Percentiles rank a stretch among this genome's conserved stretches.
These are phyloP conservation scores for Poecilobothrus nobilitatus DNA, from an alignment of 2,888 invertebrate species.

Conservation along the genomic window DNA sequence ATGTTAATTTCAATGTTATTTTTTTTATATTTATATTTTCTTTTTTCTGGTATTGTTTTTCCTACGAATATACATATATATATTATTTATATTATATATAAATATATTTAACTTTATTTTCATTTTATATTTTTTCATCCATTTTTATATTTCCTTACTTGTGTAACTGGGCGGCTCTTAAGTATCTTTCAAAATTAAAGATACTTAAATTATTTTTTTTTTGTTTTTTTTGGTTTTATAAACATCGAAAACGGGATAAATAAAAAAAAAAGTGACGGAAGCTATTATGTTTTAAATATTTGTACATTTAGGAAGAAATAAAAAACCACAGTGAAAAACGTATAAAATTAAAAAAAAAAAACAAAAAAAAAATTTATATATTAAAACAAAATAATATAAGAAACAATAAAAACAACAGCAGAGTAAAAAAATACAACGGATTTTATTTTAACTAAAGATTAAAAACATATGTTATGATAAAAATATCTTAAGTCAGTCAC, in stretches of 20 bases:
- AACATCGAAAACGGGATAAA: not conserved
- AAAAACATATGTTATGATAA: not conserved
- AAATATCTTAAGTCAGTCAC: not conserved
- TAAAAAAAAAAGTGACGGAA: not conserved
- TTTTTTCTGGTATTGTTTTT: not conserved
- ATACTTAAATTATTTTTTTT: not conserved
- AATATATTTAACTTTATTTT: not conserved
- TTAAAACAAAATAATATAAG: not conserved
- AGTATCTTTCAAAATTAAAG: not conserved
- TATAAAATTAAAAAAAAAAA: not conserved
- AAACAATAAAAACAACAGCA: not conserved
- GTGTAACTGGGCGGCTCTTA: not conserved
- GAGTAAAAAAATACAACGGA: not conserved
- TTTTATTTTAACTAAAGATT: not conserved
- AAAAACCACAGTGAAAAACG: too few relatives aligned
- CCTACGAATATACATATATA: not conserved
- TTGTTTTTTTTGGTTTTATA: too few relatives aligned
- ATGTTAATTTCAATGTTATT: not conserved
- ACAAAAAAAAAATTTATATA: not conserved
- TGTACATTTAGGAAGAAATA: not conserved
- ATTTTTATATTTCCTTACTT: not conserved
- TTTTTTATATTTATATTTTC: not conserved
- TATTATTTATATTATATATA: too few relatives aligned
- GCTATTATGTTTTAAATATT: not conserved
- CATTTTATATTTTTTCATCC: not conserved